phyloP scores from a whole-genome alignment of 1,140 invertebrate species.

The Protaetia brevitarsis region DNA sequence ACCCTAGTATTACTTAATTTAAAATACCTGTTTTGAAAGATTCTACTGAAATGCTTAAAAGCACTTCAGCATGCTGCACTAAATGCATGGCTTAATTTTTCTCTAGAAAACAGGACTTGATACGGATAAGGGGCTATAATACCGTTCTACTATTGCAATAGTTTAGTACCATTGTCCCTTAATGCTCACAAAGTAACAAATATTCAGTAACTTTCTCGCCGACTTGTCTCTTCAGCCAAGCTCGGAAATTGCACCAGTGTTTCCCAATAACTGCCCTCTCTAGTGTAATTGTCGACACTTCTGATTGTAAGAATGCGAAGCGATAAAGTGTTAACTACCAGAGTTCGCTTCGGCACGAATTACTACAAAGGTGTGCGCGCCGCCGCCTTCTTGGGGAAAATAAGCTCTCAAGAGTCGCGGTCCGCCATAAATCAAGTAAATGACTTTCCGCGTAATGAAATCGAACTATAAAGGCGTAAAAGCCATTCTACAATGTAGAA shows the following conservation, averaged over 20 bases:
- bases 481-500: constrained; percentile 11
- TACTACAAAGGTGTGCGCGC: background rate
- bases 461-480: constrained; percentile 8
- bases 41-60: too few species aligned
- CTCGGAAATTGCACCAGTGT: background rate
- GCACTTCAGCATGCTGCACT: too few species aligned
- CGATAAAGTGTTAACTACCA: constrained; percentile 5
- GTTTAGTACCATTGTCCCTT: too few species aligned
- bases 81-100: too few species aligned
- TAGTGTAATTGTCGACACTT: constrained; percentile 1
- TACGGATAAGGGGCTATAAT: too few species aligned
- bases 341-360: constrained; percentile 1
- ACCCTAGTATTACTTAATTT: too few species aligned
- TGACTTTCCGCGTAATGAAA: constrained; percentile 15
- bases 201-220: background rate
- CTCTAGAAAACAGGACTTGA: too few species aligned
- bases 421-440: constrained; percentile 2
- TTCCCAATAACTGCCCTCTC: constrained; percentile 2
- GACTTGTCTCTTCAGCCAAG: background rate
- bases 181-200: background rate
- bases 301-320: constrained; percentile 19
- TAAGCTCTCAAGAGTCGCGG: constrained; percentile 3
- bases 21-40: too few species aligned
- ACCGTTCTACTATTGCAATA: too few species aligned
- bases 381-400: background rate